phyloP scores from a whole-genome alignment of 2,888 invertebrate genomes.

The Carpatolechia fugitivella region DNA sequence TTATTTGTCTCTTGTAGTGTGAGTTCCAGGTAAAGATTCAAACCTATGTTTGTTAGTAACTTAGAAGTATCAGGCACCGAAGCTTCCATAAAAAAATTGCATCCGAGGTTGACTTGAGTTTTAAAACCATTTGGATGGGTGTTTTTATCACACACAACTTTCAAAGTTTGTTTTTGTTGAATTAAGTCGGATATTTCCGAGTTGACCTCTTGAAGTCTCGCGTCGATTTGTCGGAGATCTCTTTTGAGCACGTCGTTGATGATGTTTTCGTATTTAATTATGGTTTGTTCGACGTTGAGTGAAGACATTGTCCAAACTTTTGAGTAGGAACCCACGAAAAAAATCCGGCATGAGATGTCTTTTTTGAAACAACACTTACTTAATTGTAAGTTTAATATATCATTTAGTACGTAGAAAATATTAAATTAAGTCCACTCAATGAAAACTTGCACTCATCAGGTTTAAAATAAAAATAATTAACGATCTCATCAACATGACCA shows the following conservation, averaged over 20 bases:
- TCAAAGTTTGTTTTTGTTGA: conserved; percentile 85
- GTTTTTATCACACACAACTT: conserved; percentile 79
- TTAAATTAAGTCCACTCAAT: too few relatives aligned
- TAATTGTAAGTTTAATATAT: too few relatives aligned
- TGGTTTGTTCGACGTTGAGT: conserved; percentile 38
- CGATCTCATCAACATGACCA: too few relatives aligned
- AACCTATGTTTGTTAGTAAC: conserved; percentile 86
- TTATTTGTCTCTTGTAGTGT: conserved; percentile 83
- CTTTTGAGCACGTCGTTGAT: conserved; percentile 88
- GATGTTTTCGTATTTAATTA: conserved; percentile 82
- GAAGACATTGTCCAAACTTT: conserved; percentile 38
- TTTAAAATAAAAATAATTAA: too few relatives aligned
- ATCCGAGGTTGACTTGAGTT: conserved; percentile 86
- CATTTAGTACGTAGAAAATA: too few relatives aligned
- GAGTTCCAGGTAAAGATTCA: conserved; percentile 87
- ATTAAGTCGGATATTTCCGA: conserved; percentile 85
- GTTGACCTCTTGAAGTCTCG: conserved; percentile 81
- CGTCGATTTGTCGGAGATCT: conserved; percentile 82
- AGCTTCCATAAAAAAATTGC: conserved; percentile 90
- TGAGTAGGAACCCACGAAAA: neutral
- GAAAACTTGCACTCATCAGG: too few relatives aligned
- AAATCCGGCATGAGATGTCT: too few relatives aligned
- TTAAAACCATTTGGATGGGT: conserved; percentile 69
- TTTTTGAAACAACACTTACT: too few relatives aligned
- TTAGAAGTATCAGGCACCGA: conserved; percentile 82